A percentile compares a stretch with the other conserved stretches of the same genome.
These are phyloP conservation scores for Bungarus multicinctus DNA, from an alignment of 2,113 vertebrate genomes.

Conservation along the genomic window DNA sequence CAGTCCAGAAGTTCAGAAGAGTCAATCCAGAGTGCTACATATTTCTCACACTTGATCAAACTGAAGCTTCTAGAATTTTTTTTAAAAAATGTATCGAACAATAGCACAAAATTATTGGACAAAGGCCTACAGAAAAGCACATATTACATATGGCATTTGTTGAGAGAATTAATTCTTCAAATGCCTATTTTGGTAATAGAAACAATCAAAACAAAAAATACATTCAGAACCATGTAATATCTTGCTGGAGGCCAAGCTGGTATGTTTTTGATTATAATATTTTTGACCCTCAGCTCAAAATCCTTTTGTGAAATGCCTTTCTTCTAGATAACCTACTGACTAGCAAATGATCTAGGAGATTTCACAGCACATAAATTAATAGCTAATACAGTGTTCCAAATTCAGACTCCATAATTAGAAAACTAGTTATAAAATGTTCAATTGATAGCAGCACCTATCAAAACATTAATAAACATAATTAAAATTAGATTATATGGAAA, in stretches of 20 bases:
- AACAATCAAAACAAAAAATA: slow-evolving; percentile 56
- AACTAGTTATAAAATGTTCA: slow-evolving; percentile 61
- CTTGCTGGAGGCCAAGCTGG: slow-evolving; percentile 70
- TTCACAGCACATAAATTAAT: slow-evolving; percentile 86
- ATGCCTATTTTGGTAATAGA: slow-evolving; percentile 65
- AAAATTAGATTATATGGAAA: slow-evolving; percentile 10
- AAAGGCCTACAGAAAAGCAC: slow-evolving; percentile 45
- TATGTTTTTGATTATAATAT: slow-evolving; percentile 78
- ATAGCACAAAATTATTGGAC: slow-evolving; percentile 66
- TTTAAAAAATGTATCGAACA: slow-evolving; percentile 43
- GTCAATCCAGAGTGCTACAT: neutral
- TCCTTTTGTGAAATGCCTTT: slow-evolving; percentile 78
- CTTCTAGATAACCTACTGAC: slow-evolving; percentile 75
- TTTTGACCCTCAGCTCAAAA: slow-evolving; percentile 77
- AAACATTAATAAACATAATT: slow-evolving; percentile 65
- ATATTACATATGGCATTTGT: slow-evolving; percentile 38
- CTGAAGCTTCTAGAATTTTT: slow-evolving; percentile 48
- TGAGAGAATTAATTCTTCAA: slow-evolving; percentile 64
- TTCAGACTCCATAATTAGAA: slow-evolving; percentile 69
- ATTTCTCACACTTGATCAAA: slow-evolving; percentile 57
- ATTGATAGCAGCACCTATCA: slow-evolving; percentile 58
- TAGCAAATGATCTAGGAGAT: slow-evolving; percentile 81
- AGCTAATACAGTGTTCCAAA: slow-evolving; percentile 73
- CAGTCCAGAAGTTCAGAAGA: slow-evolving; percentile 41
- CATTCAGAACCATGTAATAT: slow-evolving; percentile 71